Evolutionary conservation across 2,113 vertebrate species (phyloP).

Genomic region (Monopterus albus): DNA sequence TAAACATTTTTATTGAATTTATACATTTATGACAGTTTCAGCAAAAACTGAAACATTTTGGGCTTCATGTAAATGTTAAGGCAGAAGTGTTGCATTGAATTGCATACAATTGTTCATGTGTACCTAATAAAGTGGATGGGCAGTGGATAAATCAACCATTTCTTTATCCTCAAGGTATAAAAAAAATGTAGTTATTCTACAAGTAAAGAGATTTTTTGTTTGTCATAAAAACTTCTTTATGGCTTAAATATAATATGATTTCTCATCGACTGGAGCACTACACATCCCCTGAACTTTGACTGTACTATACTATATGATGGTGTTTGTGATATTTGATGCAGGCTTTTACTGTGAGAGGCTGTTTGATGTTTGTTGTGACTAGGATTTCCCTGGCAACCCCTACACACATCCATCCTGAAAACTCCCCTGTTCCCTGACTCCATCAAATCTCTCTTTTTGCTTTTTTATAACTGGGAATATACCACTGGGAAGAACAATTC

Average conservation of each 20-base stretch:
- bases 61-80: too few species aligned
- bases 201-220: background rate
- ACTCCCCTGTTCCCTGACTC: background rate
- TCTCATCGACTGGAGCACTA: background rate
- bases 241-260: background rate
- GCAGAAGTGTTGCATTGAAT: too few species aligned
- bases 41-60: too few species aligned
- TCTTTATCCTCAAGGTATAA: too few species aligned
- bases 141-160: too few species aligned
- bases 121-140: too few species aligned
- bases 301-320: background rate
- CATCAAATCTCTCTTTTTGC: background rate
- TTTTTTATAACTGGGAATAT: too few species aligned
- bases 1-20: too few species aligned
- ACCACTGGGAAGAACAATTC: background rate
- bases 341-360: constrained; percentile 13
- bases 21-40: too few species aligned
- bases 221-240: background rate
- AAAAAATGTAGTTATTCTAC: background rate
- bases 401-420: too few species aligned
- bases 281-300: constrained; percentile 9
- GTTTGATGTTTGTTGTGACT: constrained; percentile 16
- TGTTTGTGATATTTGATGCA: constrained; percentile 25
- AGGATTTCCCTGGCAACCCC: background rate
- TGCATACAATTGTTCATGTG: too few species aligned